phyloP scores from a whole-genome alignment of 2,797 vertebrate species.

The Ctenopoma multispine region DNA sequence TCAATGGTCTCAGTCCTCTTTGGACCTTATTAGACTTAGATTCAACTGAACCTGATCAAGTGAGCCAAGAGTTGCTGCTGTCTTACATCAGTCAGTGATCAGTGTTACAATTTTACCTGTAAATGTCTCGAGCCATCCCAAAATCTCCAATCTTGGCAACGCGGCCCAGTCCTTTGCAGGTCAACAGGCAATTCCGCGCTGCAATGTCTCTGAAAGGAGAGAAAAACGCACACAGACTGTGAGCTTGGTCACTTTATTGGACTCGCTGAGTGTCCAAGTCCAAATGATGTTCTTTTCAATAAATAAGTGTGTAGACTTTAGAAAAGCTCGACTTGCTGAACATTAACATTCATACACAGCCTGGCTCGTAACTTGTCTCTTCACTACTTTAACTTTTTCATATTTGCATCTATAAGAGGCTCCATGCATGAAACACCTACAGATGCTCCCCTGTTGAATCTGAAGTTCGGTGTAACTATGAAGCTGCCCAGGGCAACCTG shows the following conservation, averaged over 20 bases:
- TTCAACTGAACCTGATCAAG: not conserved
- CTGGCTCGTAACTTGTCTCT: conserved; percentile 5
- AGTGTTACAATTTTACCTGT: conserved; percentile 85
- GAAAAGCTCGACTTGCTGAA: not conserved
- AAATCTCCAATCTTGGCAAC: conserved; percentile 99
- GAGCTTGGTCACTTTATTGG: not conserved
- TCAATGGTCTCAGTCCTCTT: not conserved
- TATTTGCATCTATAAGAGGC: conserved; percentile 48
- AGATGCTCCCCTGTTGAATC: conserved; percentile 37
- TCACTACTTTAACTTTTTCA: conserved; percentile 21
- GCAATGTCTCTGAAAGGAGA: conserved; percentile 91
- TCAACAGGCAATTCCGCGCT: conserved; percentile 96
- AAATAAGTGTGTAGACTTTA: not conserved
- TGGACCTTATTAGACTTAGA: not conserved
- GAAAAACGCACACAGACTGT: conserved; percentile 12
- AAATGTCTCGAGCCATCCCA: conserved; percentile 99
- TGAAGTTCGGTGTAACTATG: conserved; percentile 42
- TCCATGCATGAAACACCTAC: conserved; percentile 35
- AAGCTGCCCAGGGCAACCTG: conserved; percentile 42
- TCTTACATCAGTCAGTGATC: not conserved
- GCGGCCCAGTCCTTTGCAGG: conserved; percentile 92
- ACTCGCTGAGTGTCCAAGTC: not conserved
- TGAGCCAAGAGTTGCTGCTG: not conserved
- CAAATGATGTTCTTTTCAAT: not conserved
- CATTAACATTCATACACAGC: not conserved